Conservation (phyloP, 2,113 vertebrate genomes). For the Electrona antarctica region DNA sequence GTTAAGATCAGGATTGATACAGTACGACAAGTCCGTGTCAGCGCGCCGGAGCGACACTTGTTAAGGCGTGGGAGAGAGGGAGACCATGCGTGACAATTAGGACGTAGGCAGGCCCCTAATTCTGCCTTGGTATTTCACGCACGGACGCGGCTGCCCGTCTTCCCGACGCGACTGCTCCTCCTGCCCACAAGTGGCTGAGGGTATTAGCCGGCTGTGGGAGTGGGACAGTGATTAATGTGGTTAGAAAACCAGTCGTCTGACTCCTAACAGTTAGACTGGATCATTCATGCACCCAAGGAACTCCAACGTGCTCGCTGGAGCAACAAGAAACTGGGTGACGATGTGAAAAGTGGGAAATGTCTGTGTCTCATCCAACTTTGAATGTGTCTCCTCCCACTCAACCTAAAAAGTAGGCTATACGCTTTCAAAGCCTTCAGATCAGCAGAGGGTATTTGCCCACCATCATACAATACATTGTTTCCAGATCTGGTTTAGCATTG, state of each 20-base stretch:
- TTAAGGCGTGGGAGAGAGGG: slow-evolving; percentile 17
- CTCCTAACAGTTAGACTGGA: slow-evolving; percentile 66
- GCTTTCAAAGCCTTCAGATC: slow-evolving; percentile 27
- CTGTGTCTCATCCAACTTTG: slow-evolving; percentile 58
- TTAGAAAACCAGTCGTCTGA: slow-evolving; percentile 59
- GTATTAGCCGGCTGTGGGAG: slow-evolving; percentile 4
- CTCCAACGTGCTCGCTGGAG: slow-evolving; percentile 39
- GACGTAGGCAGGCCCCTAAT: slow-evolving; percentile 19
- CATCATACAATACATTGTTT: slow-evolving; percentile 15
- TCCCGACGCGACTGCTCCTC: slow-evolving; percentile 30
- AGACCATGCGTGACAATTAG: slow-evolving; percentile 16
- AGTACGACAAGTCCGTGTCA: background rate
- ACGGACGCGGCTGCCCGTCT: slow-evolving; percentile 17
- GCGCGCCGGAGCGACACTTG: slow-evolving; percentile 10
- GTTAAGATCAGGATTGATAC: slow-evolving; percentile 2
- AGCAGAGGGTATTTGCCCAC: slow-evolving; percentile 21
- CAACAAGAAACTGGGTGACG: slow-evolving; percentile 23
- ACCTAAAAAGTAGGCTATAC: background rate
- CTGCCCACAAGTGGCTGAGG: slow-evolving; percentile 45
- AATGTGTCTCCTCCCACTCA: slow-evolving; percentile 16
- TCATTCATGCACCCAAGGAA: slow-evolving; percentile 59
- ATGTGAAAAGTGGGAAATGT: slow-evolving; percentile 57
- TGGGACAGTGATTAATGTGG: slow-evolving; percentile 66
- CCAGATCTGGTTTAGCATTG: slow-evolving; percentile 37
- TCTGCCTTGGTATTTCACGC: slow-evolving; percentile 54